These are phyloP conservation scores for Trypoxylon attenuatum DNA, from an alignment of 2,888 invertebrate genomes.

Conservation along the genomic window DNA sequence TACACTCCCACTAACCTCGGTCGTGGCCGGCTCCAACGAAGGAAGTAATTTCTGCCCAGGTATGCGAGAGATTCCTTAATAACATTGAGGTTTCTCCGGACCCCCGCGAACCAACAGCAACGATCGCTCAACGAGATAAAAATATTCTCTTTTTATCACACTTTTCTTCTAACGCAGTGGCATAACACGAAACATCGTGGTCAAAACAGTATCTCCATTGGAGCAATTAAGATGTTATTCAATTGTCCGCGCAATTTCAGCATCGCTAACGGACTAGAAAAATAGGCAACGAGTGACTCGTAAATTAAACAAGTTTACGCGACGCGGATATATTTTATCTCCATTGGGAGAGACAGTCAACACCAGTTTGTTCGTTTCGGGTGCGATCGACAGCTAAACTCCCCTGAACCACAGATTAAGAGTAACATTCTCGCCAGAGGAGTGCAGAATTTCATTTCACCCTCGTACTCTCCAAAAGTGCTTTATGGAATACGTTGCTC, in stretches of 20 bases:
- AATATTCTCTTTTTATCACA: slow-evolving; percentile 22
- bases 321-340: not conserved
- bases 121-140: slow-evolving; percentile 24
- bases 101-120: slow-evolving; percentile 11
- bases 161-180: slow-evolving; percentile 21
- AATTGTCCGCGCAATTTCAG: slow-evolving; percentile 32
- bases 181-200: slow-evolving; percentile 20
- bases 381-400: too few species aligned
- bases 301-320: slow-evolving; percentile 9
- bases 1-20: too few species aligned
- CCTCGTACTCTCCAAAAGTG: too few species aligned
- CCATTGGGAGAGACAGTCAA: too few species aligned
- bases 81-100: slow-evolving; percentile 14
- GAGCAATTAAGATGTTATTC: slow-evolving; percentile 55
- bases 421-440: too few species aligned
- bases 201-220: slow-evolving; percentile 41
- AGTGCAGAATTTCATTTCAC: too few species aligned
- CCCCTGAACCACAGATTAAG: too few species aligned
- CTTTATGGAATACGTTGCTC: too few species aligned
- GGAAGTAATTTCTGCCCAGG: not conserved
- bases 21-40: too few species aligned
- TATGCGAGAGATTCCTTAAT: slow-evolving; percentile 12
- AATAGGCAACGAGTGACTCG: slow-evolving; percentile 14
- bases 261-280: slow-evolving; percentile 27
- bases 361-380: too few species aligned